Percentiles rank a stretch among this genome's conserved stretches.
Evolutionary conservation across 2,888 invertebrate genomes (phyloP).

Genomic region (Ryuthela nishihirai): DNA sequence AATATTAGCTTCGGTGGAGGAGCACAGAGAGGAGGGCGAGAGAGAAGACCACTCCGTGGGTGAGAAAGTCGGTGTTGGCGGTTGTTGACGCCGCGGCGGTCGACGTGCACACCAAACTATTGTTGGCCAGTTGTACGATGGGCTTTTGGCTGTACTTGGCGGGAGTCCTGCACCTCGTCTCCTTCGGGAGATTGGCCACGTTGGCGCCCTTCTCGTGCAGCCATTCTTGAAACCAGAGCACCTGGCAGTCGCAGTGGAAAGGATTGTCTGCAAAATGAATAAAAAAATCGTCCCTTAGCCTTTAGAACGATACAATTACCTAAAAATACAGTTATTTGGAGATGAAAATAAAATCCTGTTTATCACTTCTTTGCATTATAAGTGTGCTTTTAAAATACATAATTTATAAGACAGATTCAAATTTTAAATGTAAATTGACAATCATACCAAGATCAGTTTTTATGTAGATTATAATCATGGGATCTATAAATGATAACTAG

Average conservation of each 20-base stretch:
- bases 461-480: too few species aligned
- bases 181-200: slow-evolving; percentile 36
- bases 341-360: too few species aligned
- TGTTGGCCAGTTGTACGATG: slow-evolving; percentile 32
- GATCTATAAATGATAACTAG: too few species aligned
- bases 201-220: slow-evolving; percentile 23
- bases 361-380: too few species aligned
- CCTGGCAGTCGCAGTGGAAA: slow-evolving; percentile 77
- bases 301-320: too few species aligned
- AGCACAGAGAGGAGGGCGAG: slow-evolving; percentile 6
- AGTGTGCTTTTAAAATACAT: too few species aligned
- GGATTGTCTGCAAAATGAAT: slow-evolving; percentile 68
- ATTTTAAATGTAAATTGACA: too few species aligned
- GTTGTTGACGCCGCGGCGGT: neutral
- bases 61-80: too few species aligned
- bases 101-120: slow-evolving; percentile 8
- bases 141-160: slow-evolving; percentile 16
- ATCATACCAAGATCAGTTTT: too few species aligned
- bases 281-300: neutral
- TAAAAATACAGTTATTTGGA: too few species aligned
- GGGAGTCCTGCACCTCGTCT: slow-evolving; percentile 34
- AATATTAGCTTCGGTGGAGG: neutral
- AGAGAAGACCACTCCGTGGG: neutral
- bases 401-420: too few species aligned
- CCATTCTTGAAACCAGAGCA: slow-evolving; percentile 78